Conservation (phyloP, 2,888 invertebrate species). For the Agriopis aurantiaria region DNA sequence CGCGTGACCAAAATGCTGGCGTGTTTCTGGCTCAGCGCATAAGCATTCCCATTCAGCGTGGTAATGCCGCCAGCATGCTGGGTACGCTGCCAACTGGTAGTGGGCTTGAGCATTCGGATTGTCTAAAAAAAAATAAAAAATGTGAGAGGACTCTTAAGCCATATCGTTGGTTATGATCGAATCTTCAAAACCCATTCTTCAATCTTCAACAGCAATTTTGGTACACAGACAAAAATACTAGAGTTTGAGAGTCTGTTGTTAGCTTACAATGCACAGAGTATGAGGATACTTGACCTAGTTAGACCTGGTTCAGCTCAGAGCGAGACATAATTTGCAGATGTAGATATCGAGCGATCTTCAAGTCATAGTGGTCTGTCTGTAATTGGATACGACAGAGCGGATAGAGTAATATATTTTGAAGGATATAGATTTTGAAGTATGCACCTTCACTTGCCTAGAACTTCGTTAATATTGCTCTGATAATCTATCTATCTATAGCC, state of each 20-base stretch:
- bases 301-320: conserved; percentile 12
- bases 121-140: too few relatives aligned
- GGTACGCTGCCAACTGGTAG: too few relatives aligned
- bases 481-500: too few relatives aligned
- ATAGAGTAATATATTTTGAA: neutral
- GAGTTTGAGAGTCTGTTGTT: conserved; percentile 1
- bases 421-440: neutral
- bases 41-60: too few relatives aligned
- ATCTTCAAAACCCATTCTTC: too few relatives aligned
- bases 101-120: too few relatives aligned
- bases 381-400: conserved; percentile 24
- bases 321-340: conserved; percentile 27
- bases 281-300: conserved; percentile 28
- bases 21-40: too few relatives aligned
- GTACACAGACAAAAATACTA: conserved; percentile 1
- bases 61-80: too few relatives aligned
- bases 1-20: too few relatives aligned
- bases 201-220: too few relatives aligned
- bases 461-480: neutral
- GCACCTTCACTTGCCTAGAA: too few relatives aligned
- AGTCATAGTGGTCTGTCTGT: conserved; percentile 28
- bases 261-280: conserved; percentile 11
- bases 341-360: conserved; percentile 26
- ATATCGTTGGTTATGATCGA: neutral
- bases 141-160: too few relatives aligned